These are phyloP conservation scores for Carassius carassius DNA, from an alignment of 2,113 vertebrate genomes.

Conservation along the genomic window DNA sequence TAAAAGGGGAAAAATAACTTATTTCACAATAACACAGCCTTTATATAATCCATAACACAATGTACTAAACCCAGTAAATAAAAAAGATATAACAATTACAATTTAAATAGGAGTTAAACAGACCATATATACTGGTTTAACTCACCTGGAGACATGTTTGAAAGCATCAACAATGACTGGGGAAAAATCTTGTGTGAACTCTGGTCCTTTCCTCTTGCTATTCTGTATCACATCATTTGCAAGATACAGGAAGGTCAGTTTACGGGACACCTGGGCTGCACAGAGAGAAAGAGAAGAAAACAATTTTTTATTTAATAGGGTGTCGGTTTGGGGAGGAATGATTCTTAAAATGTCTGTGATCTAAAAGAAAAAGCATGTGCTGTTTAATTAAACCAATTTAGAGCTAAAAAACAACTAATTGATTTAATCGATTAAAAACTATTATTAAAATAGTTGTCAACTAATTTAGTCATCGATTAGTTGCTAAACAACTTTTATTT, in stretches of 20 bases:
- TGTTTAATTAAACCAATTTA: not conserved
- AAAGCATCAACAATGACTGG: conserved; percentile 96
- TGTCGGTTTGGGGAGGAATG: too few species aligned
- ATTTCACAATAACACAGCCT: too few species aligned
- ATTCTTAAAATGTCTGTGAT: not conserved
- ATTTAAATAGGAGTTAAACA: not conserved
- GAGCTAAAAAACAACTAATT: too few species aligned
- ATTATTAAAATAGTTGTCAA: too few species aligned
- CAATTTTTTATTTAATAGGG: not conserved
- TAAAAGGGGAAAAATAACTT: too few species aligned
- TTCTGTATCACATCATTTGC: conserved; percentile 99
- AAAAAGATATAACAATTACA: not conserved
- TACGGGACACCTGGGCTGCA: conserved; percentile 92
- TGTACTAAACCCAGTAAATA: not conserved
- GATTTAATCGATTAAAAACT: too few species aligned
- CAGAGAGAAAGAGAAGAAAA: conserved; percentile 39
- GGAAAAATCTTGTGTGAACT: conserved; percentile 97
- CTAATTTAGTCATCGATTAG: too few species aligned
- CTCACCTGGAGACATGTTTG: conserved; percentile 95
- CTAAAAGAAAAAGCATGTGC: not conserved
- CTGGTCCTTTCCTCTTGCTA: conserved; percentile 98
- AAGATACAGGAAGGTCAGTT: conserved; percentile 96
- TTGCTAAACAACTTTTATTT: too few species aligned
- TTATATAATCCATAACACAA: too few species aligned
- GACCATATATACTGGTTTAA: not conserved